These are phyloP conservation scores for Polydrusus pterygomalis DNA, from an alignment of 2,888 invertebrate genomes.

Conservation along the genomic window DNA sequence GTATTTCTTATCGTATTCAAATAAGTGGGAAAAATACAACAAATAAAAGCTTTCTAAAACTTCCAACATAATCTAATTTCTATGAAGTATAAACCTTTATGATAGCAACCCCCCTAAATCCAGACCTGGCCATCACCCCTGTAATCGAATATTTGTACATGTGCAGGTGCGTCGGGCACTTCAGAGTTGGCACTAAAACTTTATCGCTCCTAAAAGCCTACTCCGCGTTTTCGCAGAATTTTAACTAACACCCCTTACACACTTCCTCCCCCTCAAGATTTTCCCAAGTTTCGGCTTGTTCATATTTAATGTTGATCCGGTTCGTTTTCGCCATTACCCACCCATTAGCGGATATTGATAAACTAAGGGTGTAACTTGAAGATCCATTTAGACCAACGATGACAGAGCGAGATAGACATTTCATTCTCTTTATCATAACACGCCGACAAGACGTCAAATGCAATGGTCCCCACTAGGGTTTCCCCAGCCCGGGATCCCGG, in stretches of 20 bases:
- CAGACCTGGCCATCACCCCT: neutral
- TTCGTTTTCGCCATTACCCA: neutral
- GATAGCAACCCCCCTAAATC: too few species aligned
- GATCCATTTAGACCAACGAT: neutral
- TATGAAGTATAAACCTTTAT: too few species aligned
- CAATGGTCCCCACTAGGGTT: too few species aligned
- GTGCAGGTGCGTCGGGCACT: constrained; percentile 23
- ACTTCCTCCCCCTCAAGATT: too few species aligned
- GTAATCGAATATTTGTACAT: constrained; percentile 31
- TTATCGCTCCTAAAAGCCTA: constrained; percentile 17
- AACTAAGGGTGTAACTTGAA: neutral
- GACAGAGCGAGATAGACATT: too few species aligned
- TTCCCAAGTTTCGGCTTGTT: constrained; percentile 12
- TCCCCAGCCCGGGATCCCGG: too few species aligned
- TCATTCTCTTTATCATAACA: too few species aligned
- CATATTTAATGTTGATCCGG: constrained; percentile 20
- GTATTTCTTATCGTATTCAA: too few species aligned
- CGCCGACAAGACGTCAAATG: too few species aligned
- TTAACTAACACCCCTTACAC: constrained; percentile 3
- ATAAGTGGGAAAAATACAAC: too few species aligned
- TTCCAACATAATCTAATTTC: too few species aligned
- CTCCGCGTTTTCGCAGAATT: constrained; percentile 19
- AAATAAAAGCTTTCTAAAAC: too few species aligned
- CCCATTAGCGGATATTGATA: neutral
- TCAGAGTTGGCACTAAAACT: constrained; percentile 25